Conservation (phyloP, 1,140 invertebrate species). For the Calliphora vicina region DNA sequence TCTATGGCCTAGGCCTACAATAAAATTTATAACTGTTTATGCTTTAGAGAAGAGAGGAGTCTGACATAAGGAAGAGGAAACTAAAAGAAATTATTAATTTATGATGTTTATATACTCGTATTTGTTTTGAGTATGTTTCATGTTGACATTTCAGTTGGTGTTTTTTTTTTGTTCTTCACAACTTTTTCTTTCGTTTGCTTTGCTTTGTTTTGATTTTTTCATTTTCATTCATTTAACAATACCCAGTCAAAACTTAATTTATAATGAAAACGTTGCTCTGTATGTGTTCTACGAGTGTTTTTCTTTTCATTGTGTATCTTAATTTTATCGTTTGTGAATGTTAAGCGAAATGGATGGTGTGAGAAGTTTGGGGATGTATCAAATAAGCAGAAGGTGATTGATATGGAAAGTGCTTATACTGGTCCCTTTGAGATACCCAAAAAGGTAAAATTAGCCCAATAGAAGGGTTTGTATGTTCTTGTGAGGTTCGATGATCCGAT, state of each 20-base stretch:
- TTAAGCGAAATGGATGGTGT: too few relatives aligned
- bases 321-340: neutral
- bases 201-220: too few relatives aligned
- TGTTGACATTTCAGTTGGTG: neutral
- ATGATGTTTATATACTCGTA: neutral
- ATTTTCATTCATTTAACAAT: neutral
- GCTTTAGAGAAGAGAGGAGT: neutral
- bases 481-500: too few relatives aligned
- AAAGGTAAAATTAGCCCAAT: too few relatives aligned
- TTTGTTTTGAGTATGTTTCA: slow-evolving; percentile 3
- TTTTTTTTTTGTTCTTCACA: neutral
- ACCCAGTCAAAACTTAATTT: neutral
- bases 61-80: neutral
- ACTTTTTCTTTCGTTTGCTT: too few relatives aligned
- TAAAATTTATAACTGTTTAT: too few relatives aligned
- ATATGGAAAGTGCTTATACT: too few relatives aligned
- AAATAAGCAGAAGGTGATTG: too few relatives aligned
- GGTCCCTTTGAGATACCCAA: too few relatives aligned
- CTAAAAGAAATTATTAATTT: neutral
- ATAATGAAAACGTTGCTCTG: neutral
- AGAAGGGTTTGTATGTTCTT: too few relatives aligned
- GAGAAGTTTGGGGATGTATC: too few relatives aligned
- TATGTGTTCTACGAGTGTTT: neutral
- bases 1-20: too few relatives aligned
- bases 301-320: neutral